Evolutionary conservation across 2,113 vertebrate genomes (phyloP).

Genomic region (Athene cunicularia): DNA sequence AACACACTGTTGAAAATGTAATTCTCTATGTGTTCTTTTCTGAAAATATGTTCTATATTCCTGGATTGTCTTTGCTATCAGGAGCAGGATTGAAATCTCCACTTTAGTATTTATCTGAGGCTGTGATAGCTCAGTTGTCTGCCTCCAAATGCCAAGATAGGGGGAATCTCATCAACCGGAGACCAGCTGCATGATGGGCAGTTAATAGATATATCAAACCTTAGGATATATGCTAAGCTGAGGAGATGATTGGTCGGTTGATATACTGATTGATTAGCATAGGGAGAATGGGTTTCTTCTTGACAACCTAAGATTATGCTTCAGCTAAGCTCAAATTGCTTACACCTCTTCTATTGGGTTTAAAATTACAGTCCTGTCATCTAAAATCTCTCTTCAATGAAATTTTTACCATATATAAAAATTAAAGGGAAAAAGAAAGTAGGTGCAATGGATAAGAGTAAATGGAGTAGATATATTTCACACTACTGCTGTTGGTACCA

Average conservation of each 20-base stretch:
- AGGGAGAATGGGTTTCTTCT: conserved; percentile 92
- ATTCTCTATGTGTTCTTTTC: conserved; percentile 74
- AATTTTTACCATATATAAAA: conserved; percentile 98
- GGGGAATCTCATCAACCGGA: conserved; percentile 87
- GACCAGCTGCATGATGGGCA: conserved; percentile 89
- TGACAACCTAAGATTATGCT: conserved; percentile 99
- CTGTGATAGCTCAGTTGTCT: conserved; percentile 96
- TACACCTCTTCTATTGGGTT: conserved; percentile 91
- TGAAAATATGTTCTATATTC: conserved; percentile 76
- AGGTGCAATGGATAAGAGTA: conserved; percentile 78
- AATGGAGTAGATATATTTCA: conserved; percentile 82
- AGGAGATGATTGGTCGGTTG: conserved; percentile 91
- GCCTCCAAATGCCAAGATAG: conserved; percentile 94
- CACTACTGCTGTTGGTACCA: conserved; percentile 70
- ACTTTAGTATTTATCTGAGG: conserved; percentile 96
- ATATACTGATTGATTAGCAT: conserved; percentile 98
- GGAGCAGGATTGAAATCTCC: conserved; percentile 90
- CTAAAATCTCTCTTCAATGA: conserved; percentile 93
- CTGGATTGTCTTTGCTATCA: conserved; percentile 89
- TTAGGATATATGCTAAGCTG: conserved; percentile 94
- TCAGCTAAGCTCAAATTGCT: conserved; percentile 94
- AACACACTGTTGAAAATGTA: conserved; percentile 64
- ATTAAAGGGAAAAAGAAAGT: conserved; percentile 90
- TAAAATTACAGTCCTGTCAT: conserved; percentile 99
- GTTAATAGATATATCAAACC: conserved; percentile 99